These are phyloP conservation scores for Triops cancriformis DNA, from an alignment of 1,140 invertebrate species.

Conservation along the genomic window DNA sequence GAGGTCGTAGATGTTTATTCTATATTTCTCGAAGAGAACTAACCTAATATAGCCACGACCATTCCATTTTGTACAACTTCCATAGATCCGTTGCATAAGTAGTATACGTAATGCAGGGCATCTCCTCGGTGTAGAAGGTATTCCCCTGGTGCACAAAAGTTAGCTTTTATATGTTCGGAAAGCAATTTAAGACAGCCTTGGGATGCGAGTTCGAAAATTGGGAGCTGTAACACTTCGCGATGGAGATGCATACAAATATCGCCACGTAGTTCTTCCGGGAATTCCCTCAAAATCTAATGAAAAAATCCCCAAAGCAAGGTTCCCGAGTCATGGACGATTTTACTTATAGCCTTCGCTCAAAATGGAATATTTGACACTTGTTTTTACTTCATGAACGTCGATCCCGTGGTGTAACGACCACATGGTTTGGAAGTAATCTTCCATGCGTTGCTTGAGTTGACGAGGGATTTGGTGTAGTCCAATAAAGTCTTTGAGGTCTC, in stretches of 20 bases:
- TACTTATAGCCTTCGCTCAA: neutral
- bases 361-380: neutral
- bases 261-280: slow-evolving; percentile 87
- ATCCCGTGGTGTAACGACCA: slow-evolving; percentile 99
- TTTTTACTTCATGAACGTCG: slow-evolving; percentile 84
- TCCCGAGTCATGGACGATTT: neutral
- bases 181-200: slow-evolving; percentile 86
- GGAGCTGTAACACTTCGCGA: slow-evolving; percentile 83
- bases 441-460: slow-evolving; percentile 89
- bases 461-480: slow-evolving; percentile 91
- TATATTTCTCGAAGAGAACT: too few species aligned
- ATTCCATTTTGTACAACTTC: slow-evolving; percentile 96
- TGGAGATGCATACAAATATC: slow-evolving; percentile 94
- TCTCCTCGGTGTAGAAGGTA: slow-evolving; percentile 95
- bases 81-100: slow-evolving; percentile 95
- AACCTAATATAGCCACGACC: slow-evolving; percentile 96
- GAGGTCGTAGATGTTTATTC: too few species aligned
- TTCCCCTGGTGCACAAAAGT: slow-evolving; percentile 94
- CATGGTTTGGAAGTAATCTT: slow-evolving; percentile 98
- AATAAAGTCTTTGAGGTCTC: slow-evolving; percentile 94
- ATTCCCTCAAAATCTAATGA: slow-evolving; percentile 82
- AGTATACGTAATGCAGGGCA: slow-evolving; percentile 90
- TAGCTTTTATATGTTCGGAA: slow-evolving; percentile 76
- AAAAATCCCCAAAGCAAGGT: neutral
- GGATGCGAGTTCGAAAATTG: slow-evolving; percentile 87